These are phyloP conservation scores for Oxystoma pomonae DNA, from an alignment of 2,888 invertebrate species.

Conservation along the genomic window DNA sequence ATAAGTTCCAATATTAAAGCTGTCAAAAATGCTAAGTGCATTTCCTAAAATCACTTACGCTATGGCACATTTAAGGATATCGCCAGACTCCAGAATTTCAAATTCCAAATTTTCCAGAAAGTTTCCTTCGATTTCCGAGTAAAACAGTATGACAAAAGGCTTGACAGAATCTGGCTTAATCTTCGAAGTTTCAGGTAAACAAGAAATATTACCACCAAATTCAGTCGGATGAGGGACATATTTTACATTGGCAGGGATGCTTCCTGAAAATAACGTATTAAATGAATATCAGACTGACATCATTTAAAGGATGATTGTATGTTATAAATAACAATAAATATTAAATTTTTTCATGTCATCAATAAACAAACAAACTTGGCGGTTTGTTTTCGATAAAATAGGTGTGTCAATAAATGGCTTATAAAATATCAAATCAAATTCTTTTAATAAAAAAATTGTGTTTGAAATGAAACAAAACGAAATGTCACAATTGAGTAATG, in stretches of 20 bases:
- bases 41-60: constrained; percentile 49
- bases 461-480: no score
- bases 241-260: constrained; percentile 56
- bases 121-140: constrained; percentile 56
- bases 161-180: constrained; percentile 21
- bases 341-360: no score
- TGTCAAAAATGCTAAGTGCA: not conserved
- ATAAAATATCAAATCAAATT: no score
- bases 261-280: constrained; percentile 49
- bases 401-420: no score
- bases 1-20: constrained; percentile 3
- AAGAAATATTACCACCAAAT: constrained; percentile 56
- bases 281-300: no score
- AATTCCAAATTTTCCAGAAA: constrained; percentile 61
- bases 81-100: constrained; percentile 54
- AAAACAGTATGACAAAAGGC: constrained; percentile 54
- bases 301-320: no score
- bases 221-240: constrained; percentile 49
- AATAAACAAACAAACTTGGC: no score
- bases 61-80: constrained; percentile 53
- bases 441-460: no score
- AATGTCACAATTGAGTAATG: no score
- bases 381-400: no score
- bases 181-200: constrained; percentile 45
- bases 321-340: no score